phyloP scores from a whole-genome alignment of 2,797 vertebrate species.

The Liparis tanakae region DNA sequence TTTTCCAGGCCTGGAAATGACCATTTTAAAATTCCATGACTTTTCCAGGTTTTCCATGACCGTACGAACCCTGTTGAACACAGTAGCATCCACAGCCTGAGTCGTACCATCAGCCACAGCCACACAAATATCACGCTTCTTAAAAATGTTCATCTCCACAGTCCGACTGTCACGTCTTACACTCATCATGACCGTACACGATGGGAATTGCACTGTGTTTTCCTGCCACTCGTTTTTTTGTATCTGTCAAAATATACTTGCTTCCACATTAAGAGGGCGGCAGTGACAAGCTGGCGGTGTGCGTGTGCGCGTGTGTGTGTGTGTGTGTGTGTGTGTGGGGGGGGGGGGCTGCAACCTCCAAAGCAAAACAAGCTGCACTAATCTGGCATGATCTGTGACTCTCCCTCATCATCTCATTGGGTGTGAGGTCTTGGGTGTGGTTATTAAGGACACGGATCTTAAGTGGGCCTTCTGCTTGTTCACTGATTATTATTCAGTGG shows the following conservation, averaged over 20 bases:
- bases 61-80: too few relatives aligned
- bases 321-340: constrained; percentile 3
- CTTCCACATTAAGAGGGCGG: constrained; percentile 66
- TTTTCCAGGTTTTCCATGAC: too few relatives aligned
- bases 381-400: constrained; percentile 76
- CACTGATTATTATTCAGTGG: constrained; percentile 71
- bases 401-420: constrained; percentile 78
- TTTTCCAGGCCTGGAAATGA: too few relatives aligned
- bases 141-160: constrained; percentile 39
- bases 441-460: constrained; percentile 84
- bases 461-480: constrained; percentile 78
- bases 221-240: constrained; percentile 62
- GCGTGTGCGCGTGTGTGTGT: constrained; percentile 18
- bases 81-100: constrained; percentile 11
- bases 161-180: constrained; percentile 45
- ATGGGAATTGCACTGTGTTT: constrained; percentile 36
- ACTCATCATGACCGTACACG: constrained; percentile 35
- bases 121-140: constrained; percentile 18
- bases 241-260: constrained; percentile 72
- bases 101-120: constrained; percentile 1
- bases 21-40: too few relatives aligned
- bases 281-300: constrained; percentile 52
- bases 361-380: constrained; percentile 77
- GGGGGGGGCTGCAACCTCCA: constrained; percentile 53
- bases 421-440: constrained; percentile 77